Conservation (phyloP, 2,797 vertebrate species). For the Coluber constrictor region DNA sequence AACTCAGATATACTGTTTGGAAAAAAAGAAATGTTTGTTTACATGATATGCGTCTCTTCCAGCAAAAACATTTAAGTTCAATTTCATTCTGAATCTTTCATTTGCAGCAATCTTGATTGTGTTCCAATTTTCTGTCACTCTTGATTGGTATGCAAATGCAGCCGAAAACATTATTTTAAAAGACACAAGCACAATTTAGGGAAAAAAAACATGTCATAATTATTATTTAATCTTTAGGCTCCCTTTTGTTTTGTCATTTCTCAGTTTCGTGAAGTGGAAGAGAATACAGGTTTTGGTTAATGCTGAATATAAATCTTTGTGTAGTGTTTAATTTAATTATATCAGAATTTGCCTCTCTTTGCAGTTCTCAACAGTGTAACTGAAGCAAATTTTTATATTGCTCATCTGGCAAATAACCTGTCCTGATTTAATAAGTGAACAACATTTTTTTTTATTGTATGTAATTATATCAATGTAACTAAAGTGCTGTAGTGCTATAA, state of each 20-base stretch:
- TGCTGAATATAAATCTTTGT: constrained; percentile 43
- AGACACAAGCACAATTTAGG: constrained; percentile 42
- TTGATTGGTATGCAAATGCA: constrained; percentile 49
- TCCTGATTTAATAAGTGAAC: background rate
- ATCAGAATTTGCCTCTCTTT: constrained; percentile 47
- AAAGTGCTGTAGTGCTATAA: background rate
- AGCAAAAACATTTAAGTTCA: constrained; percentile 42
- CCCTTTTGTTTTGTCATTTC: constrained; percentile 23
- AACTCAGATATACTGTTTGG: background rate
- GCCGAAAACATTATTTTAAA: background rate
- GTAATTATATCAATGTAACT: constrained; percentile 9
- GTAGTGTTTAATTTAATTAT: constrained; percentile 42
- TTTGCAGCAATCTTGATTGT: constrained; percentile 40
- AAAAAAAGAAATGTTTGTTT: background rate
- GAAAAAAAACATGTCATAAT: constrained; percentile 30
- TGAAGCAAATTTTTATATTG: constrained; percentile 35
- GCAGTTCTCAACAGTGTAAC: constrained; percentile 38
- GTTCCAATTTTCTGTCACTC: constrained; percentile 48
- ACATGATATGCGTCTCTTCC: background rate
- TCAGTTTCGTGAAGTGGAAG: constrained; percentile 51
- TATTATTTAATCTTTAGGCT: constrained; percentile 56
- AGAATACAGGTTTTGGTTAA: constrained; percentile 55
- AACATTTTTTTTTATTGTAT: background rate
- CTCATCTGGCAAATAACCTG: constrained; percentile 31
- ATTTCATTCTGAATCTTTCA: constrained; percentile 50